These are phyloP conservation scores for Catharus bicknelli DNA, from an alignment of 2,113 vertebrate species.

Conservation along the genomic window DNA sequence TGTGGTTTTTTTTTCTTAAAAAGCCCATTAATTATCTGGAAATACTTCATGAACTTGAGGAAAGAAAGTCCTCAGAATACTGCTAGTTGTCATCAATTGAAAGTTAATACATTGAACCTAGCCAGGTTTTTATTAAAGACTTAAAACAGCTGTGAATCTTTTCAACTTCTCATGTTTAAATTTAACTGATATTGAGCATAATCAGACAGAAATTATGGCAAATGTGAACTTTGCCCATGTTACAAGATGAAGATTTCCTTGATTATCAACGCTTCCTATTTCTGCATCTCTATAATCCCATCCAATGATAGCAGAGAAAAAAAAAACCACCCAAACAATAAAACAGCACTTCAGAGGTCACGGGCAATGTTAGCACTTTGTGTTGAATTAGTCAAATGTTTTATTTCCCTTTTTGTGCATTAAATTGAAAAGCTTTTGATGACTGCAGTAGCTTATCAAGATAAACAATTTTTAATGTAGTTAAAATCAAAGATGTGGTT, in stretches of 20 bases:
- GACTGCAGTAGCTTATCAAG: neutral
- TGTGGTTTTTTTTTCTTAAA: neutral
- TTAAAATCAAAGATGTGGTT: neutral
- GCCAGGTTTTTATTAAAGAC: neutral
- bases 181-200: neutral
- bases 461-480: neutral
- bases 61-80: neutral
- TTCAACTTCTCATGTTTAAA: neutral
- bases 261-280: neutral
- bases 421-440: neutral
- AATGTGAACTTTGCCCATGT: neutral
- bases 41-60: constrained; percentile 3
- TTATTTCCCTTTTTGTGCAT: neutral
- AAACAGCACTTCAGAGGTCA: neutral
- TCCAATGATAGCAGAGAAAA: neutral
- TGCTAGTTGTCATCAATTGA: neutral
- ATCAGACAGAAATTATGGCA: neutral
- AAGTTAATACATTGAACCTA: neutral
- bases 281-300: neutral
- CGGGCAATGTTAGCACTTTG: neutral
- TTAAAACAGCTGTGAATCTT: neutral
- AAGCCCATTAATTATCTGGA: neutral
- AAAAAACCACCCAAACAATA: neutral
- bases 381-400: neutral
- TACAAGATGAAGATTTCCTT: neutral